Conservation (phyloP, 2,113 vertebrate genomes). For the Microtus ochrogaster region DNA sequence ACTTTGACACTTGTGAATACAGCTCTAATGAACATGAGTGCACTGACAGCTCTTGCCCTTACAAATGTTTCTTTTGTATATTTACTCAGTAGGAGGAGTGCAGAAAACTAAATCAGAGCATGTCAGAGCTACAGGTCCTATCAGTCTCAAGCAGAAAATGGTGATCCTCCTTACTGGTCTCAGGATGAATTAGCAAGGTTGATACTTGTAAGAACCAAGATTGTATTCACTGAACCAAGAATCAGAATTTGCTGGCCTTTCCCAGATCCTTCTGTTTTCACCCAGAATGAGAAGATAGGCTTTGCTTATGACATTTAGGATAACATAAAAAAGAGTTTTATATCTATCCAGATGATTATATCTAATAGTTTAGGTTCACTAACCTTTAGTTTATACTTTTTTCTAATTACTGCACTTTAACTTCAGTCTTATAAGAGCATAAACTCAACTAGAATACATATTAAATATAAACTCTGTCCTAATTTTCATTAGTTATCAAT, state of each 20-base stretch:
- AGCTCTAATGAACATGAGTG: not conserved
- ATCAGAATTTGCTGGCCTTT: not conserved
- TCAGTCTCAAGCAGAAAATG: not conserved
- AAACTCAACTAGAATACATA: not conserved
- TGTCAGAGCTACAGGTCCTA: not conserved
- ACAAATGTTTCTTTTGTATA: not conserved
- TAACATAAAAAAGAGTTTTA: not conserved
- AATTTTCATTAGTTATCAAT: constrained; percentile 27
- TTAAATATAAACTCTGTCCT: not conserved
- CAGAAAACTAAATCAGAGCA: not conserved
- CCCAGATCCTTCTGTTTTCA: not conserved
- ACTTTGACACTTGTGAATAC: not conserved
- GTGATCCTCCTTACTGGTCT: not conserved
- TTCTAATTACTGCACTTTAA: constrained; percentile 39
- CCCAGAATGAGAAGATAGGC: not conserved
- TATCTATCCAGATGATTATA: not conserved
- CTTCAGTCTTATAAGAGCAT: not conserved
- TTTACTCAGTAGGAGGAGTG: not conserved
- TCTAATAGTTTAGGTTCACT: not conserved
- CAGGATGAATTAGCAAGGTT: not conserved
- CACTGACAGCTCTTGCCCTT: too few relatives aligned
- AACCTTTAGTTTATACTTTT: not conserved
- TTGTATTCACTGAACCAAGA: not conserved
- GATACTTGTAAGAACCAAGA: not conserved
- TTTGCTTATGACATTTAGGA: not conserved